Conservation (phyloP, 2,113 vertebrate genomes). For the Pituophis catenifer region DNA sequence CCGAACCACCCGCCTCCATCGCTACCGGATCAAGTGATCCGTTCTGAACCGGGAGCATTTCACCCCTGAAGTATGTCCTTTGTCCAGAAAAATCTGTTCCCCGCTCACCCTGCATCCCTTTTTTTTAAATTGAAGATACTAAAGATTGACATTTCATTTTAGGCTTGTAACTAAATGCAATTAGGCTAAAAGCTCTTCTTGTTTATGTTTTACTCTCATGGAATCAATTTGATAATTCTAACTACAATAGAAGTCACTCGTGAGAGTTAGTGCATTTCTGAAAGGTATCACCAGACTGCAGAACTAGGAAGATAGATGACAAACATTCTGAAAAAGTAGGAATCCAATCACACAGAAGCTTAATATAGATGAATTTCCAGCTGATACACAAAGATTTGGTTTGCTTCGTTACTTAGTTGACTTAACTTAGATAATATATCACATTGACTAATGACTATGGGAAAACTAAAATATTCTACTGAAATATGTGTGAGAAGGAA, state of each 20-base stretch:
- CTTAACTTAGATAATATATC: conserved; percentile 37
- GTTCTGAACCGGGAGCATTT: no score
- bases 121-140: background rate
- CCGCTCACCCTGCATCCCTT: background rate
- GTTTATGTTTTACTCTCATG: background rate
- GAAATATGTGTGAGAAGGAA: conserved; percentile 34
- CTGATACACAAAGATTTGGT: conserved; percentile 24
- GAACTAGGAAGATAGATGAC: background rate
- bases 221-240: background rate
- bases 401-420: background rate
- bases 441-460: conserved; percentile 29
- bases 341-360: conserved; percentile 7
- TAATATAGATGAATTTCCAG: conserved; percentile 21
- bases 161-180: background rate
- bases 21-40: no score
- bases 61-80: background rate
- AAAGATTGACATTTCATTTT: background rate
- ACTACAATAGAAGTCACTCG: background rate
- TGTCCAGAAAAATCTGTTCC: background rate
- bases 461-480: conserved; percentile 34
- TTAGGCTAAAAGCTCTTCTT: background rate
- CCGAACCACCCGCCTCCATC: no score
- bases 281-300: background rate
- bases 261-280: conserved; percentile 7
- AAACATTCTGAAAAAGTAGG: background rate